Evolutionary conservation across 2,113 vertebrate genomes (phyloP).

Genomic region (Takifugu bimaculatus): DNA sequence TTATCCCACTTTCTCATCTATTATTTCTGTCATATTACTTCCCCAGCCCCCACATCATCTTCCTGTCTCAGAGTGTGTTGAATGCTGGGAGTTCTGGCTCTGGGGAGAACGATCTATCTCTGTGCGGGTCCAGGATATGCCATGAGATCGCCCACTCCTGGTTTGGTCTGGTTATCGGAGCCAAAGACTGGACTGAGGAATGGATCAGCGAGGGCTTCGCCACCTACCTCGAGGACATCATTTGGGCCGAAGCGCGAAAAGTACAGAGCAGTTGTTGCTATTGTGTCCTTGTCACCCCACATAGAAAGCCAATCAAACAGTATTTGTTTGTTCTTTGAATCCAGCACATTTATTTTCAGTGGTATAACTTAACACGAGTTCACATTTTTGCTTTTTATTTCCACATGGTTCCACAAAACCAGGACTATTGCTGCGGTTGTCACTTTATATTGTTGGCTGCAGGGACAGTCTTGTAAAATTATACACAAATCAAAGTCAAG

Average conservation of each 20-base stretch:
- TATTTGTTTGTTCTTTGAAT: constrained; percentile 2
- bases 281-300: background rate
- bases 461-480: constrained; percentile 3
- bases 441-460: background rate
- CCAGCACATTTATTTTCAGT: background rate
- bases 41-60: constrained; percentile 90
- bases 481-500: constrained; percentile 13
- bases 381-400: constrained; percentile 14
- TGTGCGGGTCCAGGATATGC: constrained; percentile 87
- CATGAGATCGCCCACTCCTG: constrained; percentile 96
- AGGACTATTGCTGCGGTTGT: constrained; percentile 13
- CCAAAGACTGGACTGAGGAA: constrained; percentile 95
- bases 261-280: constrained; percentile 56
- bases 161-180: constrained; percentile 94
- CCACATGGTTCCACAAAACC: background rate
- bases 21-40: constrained; percentile 55
- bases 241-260: constrained; percentile 87
- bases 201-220: constrained; percentile 98
- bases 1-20: constrained; percentile 1
- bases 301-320: background rate
- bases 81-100: constrained; percentile 18
- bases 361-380: background rate
- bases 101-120: constrained; percentile 60
- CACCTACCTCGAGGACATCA: constrained; percentile 89
- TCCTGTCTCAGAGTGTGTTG: constrained; percentile 90